phyloP scores from a whole-genome alignment of 2,797 vertebrate species.

The Siniperca obscura region DNA sequence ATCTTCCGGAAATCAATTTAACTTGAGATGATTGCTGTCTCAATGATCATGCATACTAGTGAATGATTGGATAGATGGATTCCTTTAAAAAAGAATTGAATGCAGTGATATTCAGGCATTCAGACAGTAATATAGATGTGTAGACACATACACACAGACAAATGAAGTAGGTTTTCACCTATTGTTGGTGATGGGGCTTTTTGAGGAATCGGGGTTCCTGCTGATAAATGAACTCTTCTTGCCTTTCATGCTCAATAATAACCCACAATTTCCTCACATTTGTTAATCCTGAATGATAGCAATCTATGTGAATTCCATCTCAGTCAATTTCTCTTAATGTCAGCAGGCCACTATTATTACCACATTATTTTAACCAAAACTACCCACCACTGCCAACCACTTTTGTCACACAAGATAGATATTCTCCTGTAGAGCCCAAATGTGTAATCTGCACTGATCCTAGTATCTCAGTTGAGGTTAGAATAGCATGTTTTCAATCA shows the following conservation, averaged over 20 bases:
- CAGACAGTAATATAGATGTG: not conserved
- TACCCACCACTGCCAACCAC: slow-evolving; percentile 7
- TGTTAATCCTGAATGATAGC: slow-evolving; percentile 60
- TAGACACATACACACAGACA: not conserved
- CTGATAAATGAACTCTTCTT: slow-evolving; percentile 43
- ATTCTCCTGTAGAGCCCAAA: slow-evolving; percentile 14
- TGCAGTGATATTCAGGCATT: slow-evolving; percentile 10
- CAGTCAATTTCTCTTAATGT: slow-evolving; percentile 42
- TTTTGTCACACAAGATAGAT: slow-evolving; percentile 39
- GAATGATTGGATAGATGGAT: slow-evolving; percentile 20
- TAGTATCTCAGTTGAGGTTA: not conserved
- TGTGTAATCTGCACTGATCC: slow-evolving; percentile 26
- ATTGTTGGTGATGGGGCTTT: slow-evolving; percentile 3
- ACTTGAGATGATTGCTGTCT: not conserved
- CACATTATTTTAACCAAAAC: slow-evolving; percentile 47
- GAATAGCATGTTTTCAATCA: slow-evolving; percentile 25
- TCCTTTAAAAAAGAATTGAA: slow-evolving; percentile 13
- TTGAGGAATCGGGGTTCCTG: slow-evolving; percentile 13
- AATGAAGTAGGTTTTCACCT: slow-evolving; percentile 1
- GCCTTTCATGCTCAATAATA: slow-evolving; percentile 52
- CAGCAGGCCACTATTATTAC: slow-evolving; percentile 49
- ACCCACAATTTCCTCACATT: slow-evolving; percentile 55
- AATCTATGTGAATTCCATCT: slow-evolving; percentile 42
- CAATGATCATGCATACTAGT: not conserved
- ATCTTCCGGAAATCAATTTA: slow-evolving; percentile 11